phyloP scores from a whole-genome alignment of 2,113 vertebrate species.

The Prochilodus magdalenae region DNA sequence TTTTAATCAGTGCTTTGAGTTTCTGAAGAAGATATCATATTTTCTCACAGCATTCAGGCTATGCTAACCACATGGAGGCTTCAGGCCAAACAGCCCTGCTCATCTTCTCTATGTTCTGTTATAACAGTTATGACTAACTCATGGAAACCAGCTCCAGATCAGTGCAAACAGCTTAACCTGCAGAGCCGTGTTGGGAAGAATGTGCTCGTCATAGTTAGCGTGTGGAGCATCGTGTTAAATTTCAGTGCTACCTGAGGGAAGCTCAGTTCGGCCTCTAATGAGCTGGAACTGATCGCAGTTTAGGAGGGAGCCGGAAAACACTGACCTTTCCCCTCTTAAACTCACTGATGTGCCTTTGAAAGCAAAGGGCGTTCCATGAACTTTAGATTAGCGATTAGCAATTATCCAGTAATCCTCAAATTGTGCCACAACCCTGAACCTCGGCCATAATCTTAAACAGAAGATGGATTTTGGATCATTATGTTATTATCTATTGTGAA shows the following conservation, averaged over 20 bases:
- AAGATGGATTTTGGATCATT: not conserved
- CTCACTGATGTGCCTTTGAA: not conserved
- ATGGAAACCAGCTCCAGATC: not conserved
- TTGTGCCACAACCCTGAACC: not conserved
- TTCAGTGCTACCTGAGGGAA: conserved; percentile 37
- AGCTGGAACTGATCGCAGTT: conserved; percentile 38
- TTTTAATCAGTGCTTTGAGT: not conserved
- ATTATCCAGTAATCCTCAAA: conserved; percentile 11
- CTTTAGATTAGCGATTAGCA: conserved; percentile 16
- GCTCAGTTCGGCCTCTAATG: conserved; percentile 26
- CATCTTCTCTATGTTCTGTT: not conserved
- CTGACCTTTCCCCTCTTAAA: conserved; percentile 22
- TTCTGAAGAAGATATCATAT: not conserved
- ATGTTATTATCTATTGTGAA: too few species aligned
- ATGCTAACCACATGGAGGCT: not conserved
- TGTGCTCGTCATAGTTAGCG: not conserved
- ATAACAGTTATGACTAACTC: not conserved
- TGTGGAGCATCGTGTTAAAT: conserved; percentile 30
- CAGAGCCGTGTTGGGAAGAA: not conserved
- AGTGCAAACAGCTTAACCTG: not conserved
- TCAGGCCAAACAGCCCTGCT: not conserved
- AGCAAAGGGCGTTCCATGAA: conserved; percentile 13
- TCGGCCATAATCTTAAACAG: not conserved
- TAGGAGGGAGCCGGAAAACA: conserved; percentile 11
- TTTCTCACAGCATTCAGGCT: not conserved